Conservation (phyloP, 2,797 vertebrate species). For the Lemur catta region DNA sequence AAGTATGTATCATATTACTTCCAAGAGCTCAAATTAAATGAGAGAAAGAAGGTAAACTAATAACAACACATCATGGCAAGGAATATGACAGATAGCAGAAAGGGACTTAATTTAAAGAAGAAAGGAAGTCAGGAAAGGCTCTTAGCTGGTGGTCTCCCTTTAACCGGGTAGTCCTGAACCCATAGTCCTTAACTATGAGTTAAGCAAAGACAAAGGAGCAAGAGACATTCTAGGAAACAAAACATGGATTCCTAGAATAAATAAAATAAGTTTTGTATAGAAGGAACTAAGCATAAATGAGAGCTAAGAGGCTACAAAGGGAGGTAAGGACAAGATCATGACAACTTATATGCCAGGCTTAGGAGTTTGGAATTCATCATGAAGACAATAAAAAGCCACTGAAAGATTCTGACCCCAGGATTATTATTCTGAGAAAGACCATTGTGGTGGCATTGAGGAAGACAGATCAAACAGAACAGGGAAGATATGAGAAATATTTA, state of each 20-base stretch:
- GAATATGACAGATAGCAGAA: not conserved
- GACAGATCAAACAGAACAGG: not conserved
- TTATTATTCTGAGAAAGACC: not conserved
- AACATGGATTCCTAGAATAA: not conserved
- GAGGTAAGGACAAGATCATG: not conserved
- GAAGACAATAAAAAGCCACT: not conserved
- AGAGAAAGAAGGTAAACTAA: not conserved
- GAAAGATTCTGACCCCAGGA: not conserved
- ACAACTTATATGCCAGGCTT: not conserved
- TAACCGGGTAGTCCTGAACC: not conserved
- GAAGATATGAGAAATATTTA: not conserved
- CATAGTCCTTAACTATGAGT: not conserved
- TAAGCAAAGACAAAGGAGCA: slow-evolving; percentile 18
- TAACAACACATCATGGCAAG: not conserved
- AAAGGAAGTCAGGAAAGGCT: slow-evolving; percentile 1
- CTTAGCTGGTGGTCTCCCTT: not conserved
- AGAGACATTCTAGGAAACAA: not conserved
- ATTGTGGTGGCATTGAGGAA: not conserved
- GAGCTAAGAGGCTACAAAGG: not conserved
- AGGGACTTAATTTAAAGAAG: not conserved
- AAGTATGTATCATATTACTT: not conserved
- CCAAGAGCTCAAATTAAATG: not conserved
- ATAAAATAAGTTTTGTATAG: not conserved
- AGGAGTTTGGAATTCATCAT: not conserved
- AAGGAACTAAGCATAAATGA: not conserved